These are phyloP conservation scores for Decapterus maruadsi DNA, from an alignment of 2,797 vertebrate species.

Conservation along the genomic window DNA sequence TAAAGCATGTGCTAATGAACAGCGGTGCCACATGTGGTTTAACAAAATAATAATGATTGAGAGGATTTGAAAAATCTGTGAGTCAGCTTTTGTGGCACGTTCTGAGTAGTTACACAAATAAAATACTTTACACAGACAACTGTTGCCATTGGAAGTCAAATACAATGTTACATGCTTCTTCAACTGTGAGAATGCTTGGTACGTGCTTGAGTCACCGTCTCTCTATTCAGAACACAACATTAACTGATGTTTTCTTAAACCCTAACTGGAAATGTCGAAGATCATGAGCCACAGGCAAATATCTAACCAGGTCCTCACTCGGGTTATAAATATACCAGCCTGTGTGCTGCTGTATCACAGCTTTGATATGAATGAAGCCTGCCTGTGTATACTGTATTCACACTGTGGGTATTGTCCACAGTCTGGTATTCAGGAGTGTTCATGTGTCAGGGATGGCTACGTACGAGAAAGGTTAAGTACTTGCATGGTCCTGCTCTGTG, in stretches of 20 bases:
- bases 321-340: no score
- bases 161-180: background rate
- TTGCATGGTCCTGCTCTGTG: slow-evolving; percentile 11
- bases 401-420: background rate
- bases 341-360: background rate
- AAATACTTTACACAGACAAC: background rate
- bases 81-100: background rate
- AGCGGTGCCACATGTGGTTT: background rate
- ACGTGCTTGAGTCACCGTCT: background rate
- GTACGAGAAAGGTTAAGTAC: slow-evolving; percentile 15
- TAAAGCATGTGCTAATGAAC: background rate
- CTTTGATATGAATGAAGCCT: background rate
- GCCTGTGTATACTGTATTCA: background rate
- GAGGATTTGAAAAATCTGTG: background rate
- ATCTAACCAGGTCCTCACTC: background rate
- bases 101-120: background rate
- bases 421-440: background rate
- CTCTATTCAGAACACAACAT: background rate
- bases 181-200: background rate
- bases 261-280: background rate
- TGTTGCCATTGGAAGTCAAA: background rate
- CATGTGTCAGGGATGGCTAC: background rate
- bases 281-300: background rate
- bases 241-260: background rate
- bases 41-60: background rate